phyloP scores from a whole-genome alignment of 2,888 invertebrate genomes.

The Amblyjoppa fuscipennis region DNA sequence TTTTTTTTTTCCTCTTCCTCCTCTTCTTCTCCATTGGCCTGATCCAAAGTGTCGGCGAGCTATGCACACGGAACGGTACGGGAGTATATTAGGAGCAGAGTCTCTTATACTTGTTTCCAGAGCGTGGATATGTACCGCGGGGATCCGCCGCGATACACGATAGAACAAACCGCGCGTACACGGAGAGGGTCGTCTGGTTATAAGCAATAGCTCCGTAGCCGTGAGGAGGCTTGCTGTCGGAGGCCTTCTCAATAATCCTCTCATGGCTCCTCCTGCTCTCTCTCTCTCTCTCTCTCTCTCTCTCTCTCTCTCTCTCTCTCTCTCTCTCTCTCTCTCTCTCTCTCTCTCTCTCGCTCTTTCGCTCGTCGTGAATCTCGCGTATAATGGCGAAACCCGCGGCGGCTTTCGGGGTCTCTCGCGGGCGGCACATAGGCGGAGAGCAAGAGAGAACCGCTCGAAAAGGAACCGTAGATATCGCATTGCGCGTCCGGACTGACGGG shows the following conservation, averaged over 20 bases:
- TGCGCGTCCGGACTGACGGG: slow-evolving; percentile 84
- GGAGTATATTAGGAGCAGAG: neutral
- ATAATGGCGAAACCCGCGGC: slow-evolving; percentile 59
- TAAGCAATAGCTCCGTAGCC: slow-evolving; percentile 18
- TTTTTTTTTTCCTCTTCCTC: slow-evolving; percentile 33
- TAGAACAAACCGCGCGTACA: neutral
- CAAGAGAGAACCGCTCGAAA: slow-evolving; percentile 72
- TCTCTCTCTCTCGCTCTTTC: slow-evolving; percentile 5
- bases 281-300: slow-evolving; percentile 21
- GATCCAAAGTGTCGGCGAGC: slow-evolving; percentile 25
- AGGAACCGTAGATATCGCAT: slow-evolving; percentile 84
- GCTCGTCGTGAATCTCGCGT: slow-evolving; percentile 21
- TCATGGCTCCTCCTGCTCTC: slow-evolving; percentile 34
- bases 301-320: slow-evolving; percentile 17
- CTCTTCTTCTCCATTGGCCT: slow-evolving; percentile 4
- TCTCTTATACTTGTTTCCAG: slow-evolving; percentile 20
- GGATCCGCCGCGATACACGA: neutral
- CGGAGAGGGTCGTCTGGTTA: slow-evolving; percentile 4
- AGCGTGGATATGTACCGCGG: slow-evolving; percentile 16
- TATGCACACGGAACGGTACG: slow-evolving; percentile 10
- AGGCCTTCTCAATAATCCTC: slow-evolving; percentile 60
- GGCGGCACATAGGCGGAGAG: slow-evolving; percentile 72
- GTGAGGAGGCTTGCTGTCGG: slow-evolving; percentile 7
- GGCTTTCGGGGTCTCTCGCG: slow-evolving; percentile 47
- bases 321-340: slow-evolving; percentile 12